Percentiles rank a stretch among this genome's conserved stretches.
Evolutionary conservation across 2,113 vertebrate species (phyloP).

Genomic region (Labrus mixtus): DNA sequence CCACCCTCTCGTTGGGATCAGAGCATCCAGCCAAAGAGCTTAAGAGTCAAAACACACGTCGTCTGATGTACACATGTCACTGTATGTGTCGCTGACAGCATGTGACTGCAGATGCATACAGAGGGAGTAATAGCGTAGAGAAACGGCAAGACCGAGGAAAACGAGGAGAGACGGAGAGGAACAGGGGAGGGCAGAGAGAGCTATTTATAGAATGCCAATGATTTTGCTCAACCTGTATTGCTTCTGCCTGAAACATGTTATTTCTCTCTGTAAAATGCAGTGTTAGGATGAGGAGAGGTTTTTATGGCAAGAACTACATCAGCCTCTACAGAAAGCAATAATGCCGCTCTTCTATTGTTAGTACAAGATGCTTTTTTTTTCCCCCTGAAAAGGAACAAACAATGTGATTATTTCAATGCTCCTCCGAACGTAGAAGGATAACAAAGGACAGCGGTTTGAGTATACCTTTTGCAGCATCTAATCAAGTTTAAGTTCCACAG

Average conservation of each 20-base stretch:
- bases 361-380: slow-evolving; percentile 1
- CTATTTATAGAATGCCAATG: slow-evolving; percentile 70
- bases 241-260: slow-evolving; percentile 58
- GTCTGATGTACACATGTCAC: slow-evolving; percentile 64
- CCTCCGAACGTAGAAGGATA: slow-evolving; percentile 5
- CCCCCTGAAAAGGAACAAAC: slow-evolving; percentile 11
- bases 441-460: background rate
- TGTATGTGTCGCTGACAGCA: slow-evolving; percentile 51
- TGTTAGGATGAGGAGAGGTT: slow-evolving; percentile 41
- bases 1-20: slow-evolving; percentile 65
- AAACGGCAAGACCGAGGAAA: slow-evolving; percentile 44
- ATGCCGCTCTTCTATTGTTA: slow-evolving; percentile 46
- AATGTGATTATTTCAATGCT: slow-evolving; percentile 16
- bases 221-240: slow-evolving; percentile 69
- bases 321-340: slow-evolving; percentile 43
- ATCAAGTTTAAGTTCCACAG: background rate
- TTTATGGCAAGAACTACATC: slow-evolving; percentile 45
- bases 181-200: slow-evolving; percentile 32
- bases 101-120: slow-evolving; percentile 47
- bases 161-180: slow-evolving; percentile 28
- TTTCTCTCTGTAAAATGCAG: slow-evolving; percentile 55
- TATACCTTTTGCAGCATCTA: background rate
- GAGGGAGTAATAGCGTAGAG: slow-evolving; percentile 29
- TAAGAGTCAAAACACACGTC: slow-evolving; percentile 61
- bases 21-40: slow-evolving; percentile 64